Percentiles rank a stretch among this genome's conserved stretches.
These are phyloP conservation scores for Hypsopygia costalis DNA, from an alignment of 2,888 invertebrate species.

Conservation along the genomic window DNA sequence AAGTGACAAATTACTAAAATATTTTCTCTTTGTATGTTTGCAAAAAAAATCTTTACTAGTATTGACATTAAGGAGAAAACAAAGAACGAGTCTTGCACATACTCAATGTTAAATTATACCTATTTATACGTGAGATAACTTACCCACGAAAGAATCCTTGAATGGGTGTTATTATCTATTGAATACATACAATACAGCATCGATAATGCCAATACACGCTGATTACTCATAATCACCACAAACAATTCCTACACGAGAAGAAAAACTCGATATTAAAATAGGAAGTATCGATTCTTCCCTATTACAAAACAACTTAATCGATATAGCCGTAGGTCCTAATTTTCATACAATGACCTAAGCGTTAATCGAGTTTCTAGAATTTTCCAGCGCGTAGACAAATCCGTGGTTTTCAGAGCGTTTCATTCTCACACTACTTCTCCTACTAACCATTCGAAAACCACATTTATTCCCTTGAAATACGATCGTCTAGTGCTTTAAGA, in stretches of 20 bases:
- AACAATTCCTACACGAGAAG: background rate
- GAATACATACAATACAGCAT: conserved; percentile 7
- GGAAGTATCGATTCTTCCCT: background rate
- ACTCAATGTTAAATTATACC: too few species aligned
- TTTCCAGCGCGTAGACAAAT: conserved; percentile 32
- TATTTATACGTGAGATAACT: conserved; percentile 2
- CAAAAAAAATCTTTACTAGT: too few species aligned
- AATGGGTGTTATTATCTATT: background rate
- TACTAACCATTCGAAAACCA: conserved; percentile 19
- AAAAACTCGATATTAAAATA: background rate
- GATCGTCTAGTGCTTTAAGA: conserved; percentile 7
- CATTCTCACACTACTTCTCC: conserved; percentile 46
- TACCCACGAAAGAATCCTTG: background rate
- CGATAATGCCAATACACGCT: conserved; percentile 15
- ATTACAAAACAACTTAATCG: background rate
- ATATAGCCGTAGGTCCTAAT: conserved; percentile 19
- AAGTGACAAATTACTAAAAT: too few species aligned
- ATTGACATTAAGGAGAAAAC: too few species aligned
- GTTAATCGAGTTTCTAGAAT: conserved; percentile 24
- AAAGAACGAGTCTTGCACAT: too few species aligned
- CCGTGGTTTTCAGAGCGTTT: conserved; percentile 48
- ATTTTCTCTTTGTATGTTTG: too few species aligned
- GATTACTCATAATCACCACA: conserved; percentile 7
- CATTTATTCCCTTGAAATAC: conserved; percentile 13
- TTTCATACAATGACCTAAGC: conserved; percentile 27